These are phyloP conservation scores for Pinctada fucata DNA, from an alignment of 2,888 invertebrate species.

Conservation along the genomic window DNA sequence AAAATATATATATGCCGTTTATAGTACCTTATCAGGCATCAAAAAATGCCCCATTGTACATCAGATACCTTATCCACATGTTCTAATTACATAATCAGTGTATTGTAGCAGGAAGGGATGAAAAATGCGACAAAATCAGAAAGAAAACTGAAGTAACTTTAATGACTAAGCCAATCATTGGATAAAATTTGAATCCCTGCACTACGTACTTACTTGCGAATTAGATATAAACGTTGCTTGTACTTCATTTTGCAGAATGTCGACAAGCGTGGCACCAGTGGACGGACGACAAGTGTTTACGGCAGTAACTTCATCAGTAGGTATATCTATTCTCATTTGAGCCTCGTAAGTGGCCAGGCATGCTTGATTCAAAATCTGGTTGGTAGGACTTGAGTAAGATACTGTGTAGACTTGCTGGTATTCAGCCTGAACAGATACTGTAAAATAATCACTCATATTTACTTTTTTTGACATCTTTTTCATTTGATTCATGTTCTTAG, in stretches of 20 bases:
- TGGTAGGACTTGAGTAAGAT: background rate
- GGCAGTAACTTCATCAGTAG: background rate
- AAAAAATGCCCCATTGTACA: too few relatives aligned
- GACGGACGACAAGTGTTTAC: background rate
- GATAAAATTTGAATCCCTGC: too few relatives aligned
- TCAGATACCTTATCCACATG: too few relatives aligned
- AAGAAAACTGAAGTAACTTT: too few relatives aligned
- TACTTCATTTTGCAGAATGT: background rate
- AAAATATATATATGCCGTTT: too few relatives aligned
- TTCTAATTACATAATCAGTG: too few relatives aligned
- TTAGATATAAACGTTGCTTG: background rate
- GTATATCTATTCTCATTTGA: background rate
- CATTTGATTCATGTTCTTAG: too few relatives aligned
- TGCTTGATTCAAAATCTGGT: background rate
- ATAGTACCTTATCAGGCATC: too few relatives aligned
- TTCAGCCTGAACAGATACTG: conserved; percentile 4
- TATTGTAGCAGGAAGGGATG: too few relatives aligned
- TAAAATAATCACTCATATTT: background rate
- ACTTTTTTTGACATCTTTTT: too few relatives aligned
- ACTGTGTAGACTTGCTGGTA: conserved; percentile 8
- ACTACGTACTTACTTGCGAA: background rate
- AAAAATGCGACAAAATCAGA: too few relatives aligned
- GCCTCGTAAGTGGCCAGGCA: conserved; percentile 12
- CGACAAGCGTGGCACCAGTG: background rate
- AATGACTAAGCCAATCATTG: too few relatives aligned